Evolutionary conservation across 2,113 vertebrate species (phyloP).

Genomic region (Xiphophorus hellerii): DNA sequence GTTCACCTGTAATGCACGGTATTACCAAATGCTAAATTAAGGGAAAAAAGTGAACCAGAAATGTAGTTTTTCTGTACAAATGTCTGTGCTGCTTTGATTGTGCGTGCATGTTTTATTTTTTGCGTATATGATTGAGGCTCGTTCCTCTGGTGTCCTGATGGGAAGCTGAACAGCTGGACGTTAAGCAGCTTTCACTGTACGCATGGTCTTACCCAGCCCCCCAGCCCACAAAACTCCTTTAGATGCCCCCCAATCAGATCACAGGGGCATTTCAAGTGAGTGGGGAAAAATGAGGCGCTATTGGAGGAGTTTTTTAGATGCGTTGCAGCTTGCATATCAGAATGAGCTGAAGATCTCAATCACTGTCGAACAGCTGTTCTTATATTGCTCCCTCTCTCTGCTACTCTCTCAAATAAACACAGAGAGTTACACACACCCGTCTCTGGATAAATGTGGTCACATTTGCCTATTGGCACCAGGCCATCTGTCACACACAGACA

Average conservation of each 20-base stretch:
- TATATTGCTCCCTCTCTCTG: constrained; percentile 18
- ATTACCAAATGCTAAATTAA: no score
- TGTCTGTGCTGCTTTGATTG: constrained; percentile 5
- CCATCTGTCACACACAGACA: constrained; percentile 80
- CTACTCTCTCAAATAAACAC: neutral
- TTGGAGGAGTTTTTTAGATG: constrained; percentile 10
- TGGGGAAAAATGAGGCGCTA: neutral
- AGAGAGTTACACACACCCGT: constrained; percentile 37
- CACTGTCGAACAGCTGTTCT: constrained; percentile 36
- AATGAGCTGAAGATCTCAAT: constrained; percentile 41
- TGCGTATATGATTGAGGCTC: constrained; percentile 42
- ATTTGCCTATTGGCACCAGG: constrained; percentile 72
- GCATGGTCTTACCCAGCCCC: constrained; percentile 57
- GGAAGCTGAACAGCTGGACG: constrained; percentile 79
- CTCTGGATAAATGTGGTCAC: constrained; percentile 74
- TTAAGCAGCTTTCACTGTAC: constrained; percentile 80
- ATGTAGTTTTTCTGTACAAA: neutral
- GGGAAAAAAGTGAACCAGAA: neutral
- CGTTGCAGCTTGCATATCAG: constrained; percentile 31
- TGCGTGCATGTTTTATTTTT: neutral
- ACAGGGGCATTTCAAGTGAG: constrained; percentile 20
- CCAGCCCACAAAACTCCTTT: constrained; percentile 31
- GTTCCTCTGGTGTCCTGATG: constrained; percentile 58
- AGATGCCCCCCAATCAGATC: constrained; percentile 26
- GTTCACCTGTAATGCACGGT: no score